Evolutionary conservation across 2,888 invertebrate species (phyloP), one percentile per base, ranked within the genome.

Genomic region (Apantesis nais): DNA sequence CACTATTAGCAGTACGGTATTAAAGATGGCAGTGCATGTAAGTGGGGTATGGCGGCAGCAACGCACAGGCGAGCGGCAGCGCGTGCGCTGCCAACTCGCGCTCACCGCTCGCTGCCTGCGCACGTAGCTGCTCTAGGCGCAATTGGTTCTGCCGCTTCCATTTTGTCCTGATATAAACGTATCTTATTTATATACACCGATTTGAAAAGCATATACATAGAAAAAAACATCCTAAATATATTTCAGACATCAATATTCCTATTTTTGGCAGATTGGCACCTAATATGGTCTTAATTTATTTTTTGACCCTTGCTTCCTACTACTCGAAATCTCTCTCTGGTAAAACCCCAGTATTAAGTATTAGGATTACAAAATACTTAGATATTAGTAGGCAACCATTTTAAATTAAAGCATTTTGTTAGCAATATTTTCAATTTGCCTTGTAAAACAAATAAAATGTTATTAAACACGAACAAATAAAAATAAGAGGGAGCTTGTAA

Each of bases 111-210:
- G 97, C 96, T 39, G 98, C 97, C 87, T 98, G 98, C 86, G 98
- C 98, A 0, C 98, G 96, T 12, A 98, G 91, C 86, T 98, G 98
- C 86, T 98, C 98, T 70, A 98, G 86, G 0, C 98, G 96, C 63
- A 98, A 94, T 85, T 98, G 98, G 90, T 98, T 98, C 88, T 98
- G 98, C 0, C 98, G 96, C 92, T 98, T 98, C 98, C 98, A 98
- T 93, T 98, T 98, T 71, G 98, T 98, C 89, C 98, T 98, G 74
- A 19, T 14, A 37, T 58, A 19, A 29, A 58, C 55, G 22, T 4
- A 22, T 39, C 9, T 25, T 66, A 55, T 29, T 55, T 16, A 3
- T 29, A 25, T 25, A 11, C 12, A 25, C 12, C n/a, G 1, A 12
- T 55, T 55, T 55, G 22, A 19, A 52, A n/a, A 52, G 19, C 19